Evolutionary conservation across 2,888 invertebrate genomes (phyloP).

Genomic region (Stenichneumon culpator): DNA sequence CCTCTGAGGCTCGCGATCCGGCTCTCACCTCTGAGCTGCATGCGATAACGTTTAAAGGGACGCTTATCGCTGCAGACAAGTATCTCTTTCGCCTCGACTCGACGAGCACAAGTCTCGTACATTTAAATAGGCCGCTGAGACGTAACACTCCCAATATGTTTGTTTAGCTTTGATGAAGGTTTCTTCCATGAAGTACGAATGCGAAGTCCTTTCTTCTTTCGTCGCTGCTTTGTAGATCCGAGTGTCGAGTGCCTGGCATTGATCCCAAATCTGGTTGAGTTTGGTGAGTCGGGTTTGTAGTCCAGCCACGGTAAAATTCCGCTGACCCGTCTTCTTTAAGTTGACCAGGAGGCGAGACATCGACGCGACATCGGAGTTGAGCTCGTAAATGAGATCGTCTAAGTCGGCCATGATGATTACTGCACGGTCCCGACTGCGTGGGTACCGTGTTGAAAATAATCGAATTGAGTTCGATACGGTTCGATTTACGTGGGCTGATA

Average conservation of each 20-base stretch:
- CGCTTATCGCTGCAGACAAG: too few species aligned
- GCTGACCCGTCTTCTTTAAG: background rate
- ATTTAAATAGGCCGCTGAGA: too few species aligned
- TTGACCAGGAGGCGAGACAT: conserved; percentile 1
- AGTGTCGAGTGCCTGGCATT: background rate
- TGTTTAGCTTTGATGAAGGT: background rate
- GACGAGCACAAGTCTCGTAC: too few species aligned
- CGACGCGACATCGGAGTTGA: background rate
- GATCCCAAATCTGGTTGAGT: background rate
- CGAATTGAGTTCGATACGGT: too few species aligned
- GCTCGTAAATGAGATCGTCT: background rate
- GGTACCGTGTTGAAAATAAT: background rate
- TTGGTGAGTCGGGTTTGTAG: background rate
- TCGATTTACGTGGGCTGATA: too few species aligned
- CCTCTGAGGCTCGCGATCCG: too few species aligned
- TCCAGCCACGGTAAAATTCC: background rate
- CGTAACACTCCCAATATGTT: conserved; percentile 11
- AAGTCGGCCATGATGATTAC: background rate
- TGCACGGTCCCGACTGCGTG: conserved; percentile 22
- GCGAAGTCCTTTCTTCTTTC: background rate
- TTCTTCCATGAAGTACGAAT: background rate
- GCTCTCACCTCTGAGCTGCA: too few species aligned
- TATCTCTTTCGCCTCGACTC: too few species aligned
- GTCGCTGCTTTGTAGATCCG: background rate
- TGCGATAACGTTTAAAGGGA: too few species aligned